Base-by-base conservation (phyloP, 2,113 vertebrate genomes). In the Xerus inauris region DNA sequence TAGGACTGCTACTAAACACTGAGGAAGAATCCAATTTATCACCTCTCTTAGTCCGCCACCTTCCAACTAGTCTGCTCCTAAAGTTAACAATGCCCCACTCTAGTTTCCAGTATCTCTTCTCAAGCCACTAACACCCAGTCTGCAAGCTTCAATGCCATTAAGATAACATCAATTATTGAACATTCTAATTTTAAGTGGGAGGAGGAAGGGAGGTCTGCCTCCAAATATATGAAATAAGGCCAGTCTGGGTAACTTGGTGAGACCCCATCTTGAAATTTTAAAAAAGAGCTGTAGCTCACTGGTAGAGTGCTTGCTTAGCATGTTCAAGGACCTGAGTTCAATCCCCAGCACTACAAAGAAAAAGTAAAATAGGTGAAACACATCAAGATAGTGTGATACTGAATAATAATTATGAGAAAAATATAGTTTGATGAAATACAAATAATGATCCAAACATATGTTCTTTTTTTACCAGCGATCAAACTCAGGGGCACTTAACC, bases 371-470 rank as follows among this genome's bases (percentile, higher is more conserved):
- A 85, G 47, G 69, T 81, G 59, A 88, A 80, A 85, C 42, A 86
- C 73, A 91, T 88, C 71, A 95, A 84, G 30, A 45, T n/a, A 75
- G 22, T 88, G 24, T 87, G 57, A 62, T 47, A 93, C 19, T 69
- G 4, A 24, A 69, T 62, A 67, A 67, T 65, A 84, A 65, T 49
- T 59, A 24, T 54, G 28, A 85, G 0, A 92, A 40, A 92, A 77
- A 94, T 42, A 89, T 1, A 89, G 54, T 51, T 59, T 17, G 51
- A 59, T 28, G n/a, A 12, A 89, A 80, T 5, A 81, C 30, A 89
- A 69, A 30, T 89, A 17, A 47, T 59, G 57, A 59, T 59, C 20
- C 57, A 59, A 59, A 59, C 22, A 59, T 59, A 59, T 59, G 24
- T 8, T 57, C 19, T 57, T 57, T 51, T 51, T 54, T 54, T 54